These are phyloP conservation scores for Glyphotaelius pellucidus DNA, from an alignment of 2,888 invertebrate species.

Conservation along the genomic window DNA sequence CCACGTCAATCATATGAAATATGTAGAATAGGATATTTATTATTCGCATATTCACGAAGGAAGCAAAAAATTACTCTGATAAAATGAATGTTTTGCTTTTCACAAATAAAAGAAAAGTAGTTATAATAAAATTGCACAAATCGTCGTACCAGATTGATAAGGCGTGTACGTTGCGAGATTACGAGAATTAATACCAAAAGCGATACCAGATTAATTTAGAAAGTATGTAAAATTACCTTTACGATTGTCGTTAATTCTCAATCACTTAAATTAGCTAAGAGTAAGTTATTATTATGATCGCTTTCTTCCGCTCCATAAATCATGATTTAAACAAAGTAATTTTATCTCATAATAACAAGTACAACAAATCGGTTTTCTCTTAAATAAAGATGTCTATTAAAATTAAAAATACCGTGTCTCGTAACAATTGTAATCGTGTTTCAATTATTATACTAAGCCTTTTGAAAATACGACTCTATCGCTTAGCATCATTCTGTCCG, in stretches of 20 bases:
- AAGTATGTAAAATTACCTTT: not conserved
- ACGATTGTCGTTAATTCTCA: not conserved
- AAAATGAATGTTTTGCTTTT: not conserved
- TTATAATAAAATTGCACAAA: not conserved
- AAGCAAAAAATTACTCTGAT: not conserved
- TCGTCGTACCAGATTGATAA: not conserved
- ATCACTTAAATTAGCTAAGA: not conserved
- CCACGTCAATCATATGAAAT: not conserved
- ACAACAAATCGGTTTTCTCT: not conserved
- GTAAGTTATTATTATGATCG: conserved; percentile 17
- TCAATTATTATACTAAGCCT: not conserved
- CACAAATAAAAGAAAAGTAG: not conserved
- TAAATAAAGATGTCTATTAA: not conserved
- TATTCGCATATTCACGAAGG: not conserved
- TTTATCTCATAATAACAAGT: not conserved
- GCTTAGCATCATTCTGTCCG: not conserved
- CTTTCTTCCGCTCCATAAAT: conserved; percentile 32
- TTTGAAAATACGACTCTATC: not conserved
- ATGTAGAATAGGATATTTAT: not conserved
- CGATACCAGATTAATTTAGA: conserved; percentile 15
- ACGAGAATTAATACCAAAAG: conserved; percentile 8
- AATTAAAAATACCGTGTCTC: not conserved
- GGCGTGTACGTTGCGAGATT: not conserved
- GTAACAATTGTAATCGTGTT: not conserved
- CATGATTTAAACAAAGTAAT: conserved; percentile 20